Conservation (phyloP, 2,797 vertebrate genomes). For the Macrochelys suwanniensis region DNA sequence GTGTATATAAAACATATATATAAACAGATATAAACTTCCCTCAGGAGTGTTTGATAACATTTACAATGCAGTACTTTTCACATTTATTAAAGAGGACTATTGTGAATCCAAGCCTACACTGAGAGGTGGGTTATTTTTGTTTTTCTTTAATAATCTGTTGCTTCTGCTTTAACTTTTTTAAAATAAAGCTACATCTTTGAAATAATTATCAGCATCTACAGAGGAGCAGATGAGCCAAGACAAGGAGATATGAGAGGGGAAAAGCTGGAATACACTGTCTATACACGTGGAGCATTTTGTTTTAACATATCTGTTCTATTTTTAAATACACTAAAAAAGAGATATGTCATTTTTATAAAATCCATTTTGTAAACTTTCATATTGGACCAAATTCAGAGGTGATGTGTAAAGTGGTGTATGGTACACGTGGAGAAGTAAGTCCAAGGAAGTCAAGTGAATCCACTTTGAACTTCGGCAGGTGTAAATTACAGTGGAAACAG, state of each 20-base stretch:
- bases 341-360: not conserved
- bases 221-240: not conserved
- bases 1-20: not conserved
- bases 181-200: not conserved
- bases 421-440: not conserved
- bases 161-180: not conserved
- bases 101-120: not conserved
- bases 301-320: slow-evolving; percentile 11
- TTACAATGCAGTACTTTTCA: not conserved
- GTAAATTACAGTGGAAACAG: not conserved
- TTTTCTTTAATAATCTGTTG: not conserved
- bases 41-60: not conserved
- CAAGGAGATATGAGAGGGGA: not conserved
- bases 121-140: not conserved
- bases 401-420: not conserved
- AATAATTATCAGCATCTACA: not conserved
- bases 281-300: not conserved
- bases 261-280: not conserved
- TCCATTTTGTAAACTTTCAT: not conserved
- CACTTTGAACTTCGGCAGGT: not conserved
- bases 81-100: not conserved
- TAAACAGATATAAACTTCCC: not conserved
- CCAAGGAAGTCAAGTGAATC: not conserved
- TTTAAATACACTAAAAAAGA: not conserved
- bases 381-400: not conserved